Conservation (phyloP, 2,888 invertebrate species). For the Spisula solida region DNA sequence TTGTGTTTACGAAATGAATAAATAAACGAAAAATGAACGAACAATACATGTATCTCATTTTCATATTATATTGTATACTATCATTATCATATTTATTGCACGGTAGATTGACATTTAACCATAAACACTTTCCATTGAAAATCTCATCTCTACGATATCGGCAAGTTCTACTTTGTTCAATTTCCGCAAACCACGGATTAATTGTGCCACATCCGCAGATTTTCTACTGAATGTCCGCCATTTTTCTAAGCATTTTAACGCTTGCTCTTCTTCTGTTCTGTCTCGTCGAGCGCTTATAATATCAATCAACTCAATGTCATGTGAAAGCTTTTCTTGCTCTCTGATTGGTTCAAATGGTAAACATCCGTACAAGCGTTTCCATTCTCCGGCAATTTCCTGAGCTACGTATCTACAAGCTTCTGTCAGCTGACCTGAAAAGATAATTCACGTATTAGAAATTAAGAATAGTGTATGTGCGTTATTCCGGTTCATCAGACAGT, state of each 20-base stretch:
- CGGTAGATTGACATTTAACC: constrained; percentile 49
- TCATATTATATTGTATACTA: not conserved
- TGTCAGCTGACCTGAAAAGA: constrained; percentile 75
- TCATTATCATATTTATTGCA: not conserved
- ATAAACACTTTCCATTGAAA: constrained; percentile 74
- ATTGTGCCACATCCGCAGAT: constrained; percentile 76
- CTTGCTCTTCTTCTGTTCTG: constrained; percentile 78
- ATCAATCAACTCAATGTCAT: constrained; percentile 82
- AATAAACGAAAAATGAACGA: not conserved
- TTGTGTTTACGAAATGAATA: not conserved
- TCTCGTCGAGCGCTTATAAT: constrained; percentile 77
- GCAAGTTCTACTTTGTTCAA: constrained; percentile 78
- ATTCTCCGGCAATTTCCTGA: constrained; percentile 80
- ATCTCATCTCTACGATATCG: constrained; percentile 77
- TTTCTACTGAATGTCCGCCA: constrained; percentile 81
- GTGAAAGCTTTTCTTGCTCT: constrained; percentile 73
- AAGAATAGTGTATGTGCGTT: no score
- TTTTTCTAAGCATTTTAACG: constrained; percentile 81
- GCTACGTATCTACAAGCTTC: constrained; percentile 82
- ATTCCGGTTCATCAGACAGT: no score
- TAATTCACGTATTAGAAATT: no score
- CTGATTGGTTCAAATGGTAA: constrained; percentile 83
- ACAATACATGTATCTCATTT: not conserved
- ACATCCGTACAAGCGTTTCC: constrained; percentile 81
- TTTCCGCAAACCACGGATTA: constrained; percentile 77